Percentiles rank a stretch among this genome's conserved stretches.
phyloP scores from a whole-genome alignment of 2,113 vertebrate genomes.

The Chaetorhynchus papuensis region DNA sequence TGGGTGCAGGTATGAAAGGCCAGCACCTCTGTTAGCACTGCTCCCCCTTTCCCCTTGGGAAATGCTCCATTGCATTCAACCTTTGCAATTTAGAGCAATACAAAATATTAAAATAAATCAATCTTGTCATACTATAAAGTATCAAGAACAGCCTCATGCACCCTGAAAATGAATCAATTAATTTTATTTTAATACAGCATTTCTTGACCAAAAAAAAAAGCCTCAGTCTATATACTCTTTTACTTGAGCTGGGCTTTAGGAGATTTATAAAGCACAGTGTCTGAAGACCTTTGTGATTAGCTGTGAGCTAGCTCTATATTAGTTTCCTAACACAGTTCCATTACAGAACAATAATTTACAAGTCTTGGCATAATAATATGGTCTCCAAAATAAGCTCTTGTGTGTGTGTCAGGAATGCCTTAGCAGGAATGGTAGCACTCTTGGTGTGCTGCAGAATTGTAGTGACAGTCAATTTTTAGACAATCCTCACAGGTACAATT shows the following conservation, averaged over 20 bases:
- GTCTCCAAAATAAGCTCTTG: not conserved
- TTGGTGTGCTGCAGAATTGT: not conserved
- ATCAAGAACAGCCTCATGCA: not conserved
- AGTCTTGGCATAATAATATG: not conserved
- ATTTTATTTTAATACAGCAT: not conserved
- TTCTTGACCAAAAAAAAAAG: not conserved
- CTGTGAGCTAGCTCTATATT: not conserved
- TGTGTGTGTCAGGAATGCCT: not conserved
- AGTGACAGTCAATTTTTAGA: not conserved
- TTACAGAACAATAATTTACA: not conserved
- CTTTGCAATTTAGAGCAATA: not conserved
- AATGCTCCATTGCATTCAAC: accelerated
- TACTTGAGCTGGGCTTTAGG: not conserved
- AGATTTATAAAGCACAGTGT: not conserved
- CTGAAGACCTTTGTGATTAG: not conserved
- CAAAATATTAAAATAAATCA: not conserved
- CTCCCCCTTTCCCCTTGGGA: not conserved
- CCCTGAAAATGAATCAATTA: not conserved
- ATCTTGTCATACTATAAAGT: not conserved
- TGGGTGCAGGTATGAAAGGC: not conserved
- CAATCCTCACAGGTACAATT: not conserved
- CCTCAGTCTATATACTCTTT: not conserved
- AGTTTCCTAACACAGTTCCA: not conserved
- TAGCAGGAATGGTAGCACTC: not conserved
- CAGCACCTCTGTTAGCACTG: not conserved